These are phyloP conservation scores for Mastacembelus armatus DNA, from an alignment of 2,797 vertebrate species.

Conservation along the genomic window DNA sequence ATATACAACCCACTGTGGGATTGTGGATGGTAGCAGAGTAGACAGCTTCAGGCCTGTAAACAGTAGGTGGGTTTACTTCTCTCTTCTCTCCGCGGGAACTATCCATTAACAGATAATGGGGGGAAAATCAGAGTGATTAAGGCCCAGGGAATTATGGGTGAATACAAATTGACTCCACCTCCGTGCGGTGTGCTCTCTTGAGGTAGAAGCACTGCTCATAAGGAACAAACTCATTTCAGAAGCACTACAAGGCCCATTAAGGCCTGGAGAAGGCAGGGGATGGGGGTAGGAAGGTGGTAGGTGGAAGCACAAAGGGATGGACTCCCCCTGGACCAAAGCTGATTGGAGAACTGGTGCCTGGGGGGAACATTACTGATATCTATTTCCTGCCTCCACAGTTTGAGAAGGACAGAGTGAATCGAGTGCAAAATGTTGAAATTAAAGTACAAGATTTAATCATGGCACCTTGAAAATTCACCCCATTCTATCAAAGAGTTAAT, in stretches of 20 bases:
- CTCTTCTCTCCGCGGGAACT: slow-evolving; percentile 88
- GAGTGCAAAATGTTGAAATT: slow-evolving; percentile 73
- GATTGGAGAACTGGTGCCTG: slow-evolving; percentile 79
- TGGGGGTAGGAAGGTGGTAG: slow-evolving; percentile 73
- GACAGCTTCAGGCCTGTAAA: slow-evolving; percentile 84
- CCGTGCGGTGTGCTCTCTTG: slow-evolving; percentile 78
- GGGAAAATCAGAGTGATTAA: slow-evolving; percentile 92
- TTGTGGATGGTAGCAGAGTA: slow-evolving; percentile 74
- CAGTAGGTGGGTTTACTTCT: slow-evolving; percentile 89
- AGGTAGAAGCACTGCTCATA: slow-evolving; percentile 77
- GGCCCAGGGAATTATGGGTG: slow-evolving; percentile 93
- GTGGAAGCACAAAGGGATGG: slow-evolving; percentile 77
- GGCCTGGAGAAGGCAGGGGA: slow-evolving; percentile 64
- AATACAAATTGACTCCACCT: slow-evolving; percentile 94
- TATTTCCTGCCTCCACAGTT: slow-evolving; percentile 73
- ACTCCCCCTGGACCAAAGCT: slow-evolving; percentile 79
- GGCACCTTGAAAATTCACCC: slow-evolving; percentile 54
- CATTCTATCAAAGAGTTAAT: slow-evolving; percentile 63
- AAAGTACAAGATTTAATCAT: slow-evolving; percentile 69
- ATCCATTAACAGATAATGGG: slow-evolving; percentile 99
- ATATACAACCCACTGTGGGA: slow-evolving; percentile 69
- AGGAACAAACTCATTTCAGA: slow-evolving; percentile 81
- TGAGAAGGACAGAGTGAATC: slow-evolving; percentile 70
- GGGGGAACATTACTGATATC: slow-evolving; percentile 76
- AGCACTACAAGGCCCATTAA: slow-evolving; percentile 79